Percentiles rank a stretch among this genome's conserved stretches.
phyloP scores from a whole-genome alignment of 2,888 invertebrate genomes.

The Parnassius smintheus region DNA sequence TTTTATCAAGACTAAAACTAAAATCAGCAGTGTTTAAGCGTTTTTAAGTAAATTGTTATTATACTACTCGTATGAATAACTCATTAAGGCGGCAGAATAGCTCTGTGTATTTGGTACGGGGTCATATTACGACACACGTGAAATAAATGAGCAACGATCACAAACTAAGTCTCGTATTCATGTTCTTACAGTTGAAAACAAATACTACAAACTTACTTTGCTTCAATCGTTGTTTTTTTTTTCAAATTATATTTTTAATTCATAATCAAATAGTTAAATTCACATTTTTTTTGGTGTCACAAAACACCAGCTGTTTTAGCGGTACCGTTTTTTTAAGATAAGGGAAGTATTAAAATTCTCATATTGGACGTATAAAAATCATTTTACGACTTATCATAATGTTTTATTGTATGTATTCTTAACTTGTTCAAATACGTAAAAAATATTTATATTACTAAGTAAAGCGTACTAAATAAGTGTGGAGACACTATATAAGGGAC shows the following conservation, averaged over 20 bases:
- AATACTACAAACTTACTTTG: not conserved
- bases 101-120: constrained; percentile 22
- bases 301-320: too few species aligned
- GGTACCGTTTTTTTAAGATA: too few species aligned
- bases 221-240: not conserved
- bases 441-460: too few species aligned
- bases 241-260: not conserved
- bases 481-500: too few species aligned
- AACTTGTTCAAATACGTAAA: too few species aligned
- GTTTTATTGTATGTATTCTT: too few species aligned
- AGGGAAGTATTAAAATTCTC: too few species aligned
- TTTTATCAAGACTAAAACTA: not conserved
- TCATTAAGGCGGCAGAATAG: constrained; percentile 21
- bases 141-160: constrained; percentile 17
- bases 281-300: too few species aligned
- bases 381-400: too few species aligned
- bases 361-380: too few species aligned
- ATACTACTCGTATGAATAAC: constrained; percentile 11
- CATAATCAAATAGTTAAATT: too few species aligned
- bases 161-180: not conserved
- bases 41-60: constrained; percentile 14
- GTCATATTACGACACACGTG: constrained; percentile 23
- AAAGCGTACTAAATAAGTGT: too few species aligned
- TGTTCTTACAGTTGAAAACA: constrained; percentile 2
- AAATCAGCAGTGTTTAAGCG: not conserved